These are phyloP conservation scores for Notospermus geniculatus DNA, from an alignment of 1,140 invertebrate genomes.

Conservation along the genomic window DNA sequence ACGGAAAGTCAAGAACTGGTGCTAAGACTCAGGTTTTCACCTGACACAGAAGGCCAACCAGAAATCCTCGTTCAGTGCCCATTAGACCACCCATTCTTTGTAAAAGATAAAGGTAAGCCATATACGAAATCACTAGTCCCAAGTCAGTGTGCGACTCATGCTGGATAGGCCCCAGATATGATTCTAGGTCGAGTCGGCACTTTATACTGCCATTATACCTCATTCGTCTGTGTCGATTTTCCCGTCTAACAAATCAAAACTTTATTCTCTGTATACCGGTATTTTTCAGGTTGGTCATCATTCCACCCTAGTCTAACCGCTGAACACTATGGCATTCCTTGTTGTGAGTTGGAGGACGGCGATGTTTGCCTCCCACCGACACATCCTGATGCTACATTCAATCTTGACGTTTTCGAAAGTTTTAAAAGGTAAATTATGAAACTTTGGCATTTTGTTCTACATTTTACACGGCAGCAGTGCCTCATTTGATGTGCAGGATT, in stretches of 20 bases:
- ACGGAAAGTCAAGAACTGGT: conserved; percentile 1
- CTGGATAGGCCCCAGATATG: too few relatives aligned
- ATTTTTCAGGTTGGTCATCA: conserved; percentile 56
- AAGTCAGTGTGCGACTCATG: too few relatives aligned
- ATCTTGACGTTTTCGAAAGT: conserved; percentile 42
- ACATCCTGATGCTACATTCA: conserved; percentile 43
- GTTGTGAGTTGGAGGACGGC: conserved; percentile 45
- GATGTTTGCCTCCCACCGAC: conserved; percentile 55
- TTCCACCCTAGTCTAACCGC: conserved; percentile 47
- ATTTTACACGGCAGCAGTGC: too few relatives aligned
- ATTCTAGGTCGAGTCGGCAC: too few relatives aligned
- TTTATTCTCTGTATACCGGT: background rate
- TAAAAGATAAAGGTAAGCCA: conserved; percentile 52
- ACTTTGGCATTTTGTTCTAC: background rate
- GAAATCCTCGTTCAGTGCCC: conserved; percentile 43
- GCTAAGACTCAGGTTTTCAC: conserved; percentile 13
- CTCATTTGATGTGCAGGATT: too few relatives aligned
- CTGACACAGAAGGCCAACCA: conserved; percentile 25
- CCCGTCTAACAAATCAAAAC: too few relatives aligned
- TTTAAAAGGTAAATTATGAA: conserved; percentile 31
- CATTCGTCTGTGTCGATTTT: too few relatives aligned
- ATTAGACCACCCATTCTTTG: conserved; percentile 53
- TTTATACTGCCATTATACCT: too few relatives aligned
- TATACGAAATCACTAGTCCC: too few relatives aligned
- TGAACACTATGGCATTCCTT: conserved; percentile 54